Evolutionary conservation across 2,888 invertebrate genomes (phyloP), one percentile per base, ranked within the genome.

Genomic region (Ophioninae sp.): DNA sequence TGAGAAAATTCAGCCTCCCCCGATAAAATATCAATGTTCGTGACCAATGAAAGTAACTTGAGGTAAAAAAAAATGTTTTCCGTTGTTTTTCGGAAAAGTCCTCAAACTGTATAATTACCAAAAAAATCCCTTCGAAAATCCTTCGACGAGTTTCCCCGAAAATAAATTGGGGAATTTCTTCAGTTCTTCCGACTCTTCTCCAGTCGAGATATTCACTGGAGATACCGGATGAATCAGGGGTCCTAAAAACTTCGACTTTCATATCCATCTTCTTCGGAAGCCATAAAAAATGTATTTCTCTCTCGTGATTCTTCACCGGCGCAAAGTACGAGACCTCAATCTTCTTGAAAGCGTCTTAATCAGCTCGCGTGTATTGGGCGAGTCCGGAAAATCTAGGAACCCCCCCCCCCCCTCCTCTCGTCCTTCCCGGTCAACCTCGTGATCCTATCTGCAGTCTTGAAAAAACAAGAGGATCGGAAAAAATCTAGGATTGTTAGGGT

Each of bases 311-410:
- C 41, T 23, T 76, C 17, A 41, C 65, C 23, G 67, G 56, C 39
- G 63, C 68, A 63, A 69, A 51, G 30, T 58, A 71, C 64, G 51
- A 79, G 76, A 76, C 79, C 73, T 80, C 79, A 80, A 80, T 83
- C 58, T 83, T 37, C 83, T 72, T 80, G 79, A 83, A 76, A 83
- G 83, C 67, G 73, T 73, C 59, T 67, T 76, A 69, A 78, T 63
- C 71, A 65, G 30, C 30, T 64, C 41, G 56, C 20, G 78, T 61
- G n/a, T 22, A 67, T 37, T 10, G 37, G 37, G 59, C 30, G 37
- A 65, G 23, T 63, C n/a, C 75, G 71, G 63, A 76, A 82, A 41
- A 22, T n/a, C 71, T 13, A 39, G 73, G 22, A n/a, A 41, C 69
- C n/a, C n/a, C n/a, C n/a, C n/a, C n/a, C n/a, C n/a, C n/a, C n/a